Conservation (phyloP, 2,113 vertebrate species). For the Leptocoma aspasia region DNA sequence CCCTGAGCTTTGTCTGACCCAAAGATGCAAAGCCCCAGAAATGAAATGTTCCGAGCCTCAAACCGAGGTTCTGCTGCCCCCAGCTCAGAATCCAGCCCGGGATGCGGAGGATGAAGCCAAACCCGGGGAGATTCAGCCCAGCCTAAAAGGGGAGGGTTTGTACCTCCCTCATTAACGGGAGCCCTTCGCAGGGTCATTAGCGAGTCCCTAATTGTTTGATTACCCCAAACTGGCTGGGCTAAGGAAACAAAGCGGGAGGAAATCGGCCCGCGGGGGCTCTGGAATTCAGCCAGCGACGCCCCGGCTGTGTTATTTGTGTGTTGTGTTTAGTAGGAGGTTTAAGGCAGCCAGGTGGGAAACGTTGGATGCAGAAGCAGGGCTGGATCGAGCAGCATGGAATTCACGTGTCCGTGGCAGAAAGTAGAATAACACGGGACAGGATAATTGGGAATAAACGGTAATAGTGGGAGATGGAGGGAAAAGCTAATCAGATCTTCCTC, state of each 20-base stretch:
- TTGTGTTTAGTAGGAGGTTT: neutral
- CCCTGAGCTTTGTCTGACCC: neutral
- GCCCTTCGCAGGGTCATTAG: neutral
- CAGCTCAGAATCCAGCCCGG: neutral
- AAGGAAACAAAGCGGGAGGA: neutral
- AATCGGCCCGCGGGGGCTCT: neutral
- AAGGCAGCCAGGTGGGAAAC: neutral
- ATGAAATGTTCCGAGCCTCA: neutral
- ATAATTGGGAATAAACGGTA: neutral
- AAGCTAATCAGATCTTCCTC: neutral
- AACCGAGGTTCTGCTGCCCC: neutral
- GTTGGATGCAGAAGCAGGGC: neutral
- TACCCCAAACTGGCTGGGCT: neutral
- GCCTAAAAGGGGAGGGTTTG: neutral
- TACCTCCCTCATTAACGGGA: neutral
- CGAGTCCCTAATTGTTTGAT: neutral
- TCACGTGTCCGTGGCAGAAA: accelerated
- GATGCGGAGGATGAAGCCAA: neutral
- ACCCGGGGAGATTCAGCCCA: neutral
- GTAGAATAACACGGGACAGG: neutral
- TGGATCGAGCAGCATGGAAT: neutral
- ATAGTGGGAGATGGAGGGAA: neutral
- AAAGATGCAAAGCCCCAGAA: neutral
- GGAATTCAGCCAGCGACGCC: neutral
- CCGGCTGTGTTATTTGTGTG: neutral